Conservation (phyloP, 2,113 vertebrate genomes). For the Zosterops pallidus region DNA sequence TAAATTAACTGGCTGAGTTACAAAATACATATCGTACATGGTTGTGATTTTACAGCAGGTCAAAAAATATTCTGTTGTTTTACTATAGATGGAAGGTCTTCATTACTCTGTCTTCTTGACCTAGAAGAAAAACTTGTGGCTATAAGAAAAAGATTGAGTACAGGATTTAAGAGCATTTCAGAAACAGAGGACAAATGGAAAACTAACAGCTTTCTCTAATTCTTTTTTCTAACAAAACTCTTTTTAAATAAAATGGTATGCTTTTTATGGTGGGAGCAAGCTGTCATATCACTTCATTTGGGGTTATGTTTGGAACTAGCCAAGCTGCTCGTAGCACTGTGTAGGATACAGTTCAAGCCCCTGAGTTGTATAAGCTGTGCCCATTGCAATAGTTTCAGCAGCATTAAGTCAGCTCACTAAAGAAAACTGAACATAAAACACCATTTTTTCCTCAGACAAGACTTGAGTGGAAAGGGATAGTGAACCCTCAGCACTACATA, state of each 20-base stretch:
- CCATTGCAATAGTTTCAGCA: background rate
- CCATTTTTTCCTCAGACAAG: background rate
- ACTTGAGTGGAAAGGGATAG: background rate
- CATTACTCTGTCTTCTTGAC: background rate
- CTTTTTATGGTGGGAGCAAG: background rate
- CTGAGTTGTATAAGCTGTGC: background rate
- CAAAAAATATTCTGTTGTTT: background rate
- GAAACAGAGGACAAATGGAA: background rate
- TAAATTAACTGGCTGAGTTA: background rate
- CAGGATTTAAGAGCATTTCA: background rate
- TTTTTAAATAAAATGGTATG: background rate
- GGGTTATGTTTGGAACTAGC: background rate
- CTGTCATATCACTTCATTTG: background rate
- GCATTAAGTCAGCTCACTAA: background rate
- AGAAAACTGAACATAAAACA: background rate
- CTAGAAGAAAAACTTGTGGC: background rate
- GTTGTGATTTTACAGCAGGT: background rate
- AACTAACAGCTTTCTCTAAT: background rate
- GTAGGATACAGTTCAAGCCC: background rate
- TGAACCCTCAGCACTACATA: background rate
- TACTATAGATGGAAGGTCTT: background rate
- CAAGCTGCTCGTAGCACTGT: background rate
- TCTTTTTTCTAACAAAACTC: background rate
- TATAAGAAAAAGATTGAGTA: background rate
- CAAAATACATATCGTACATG: background rate